Conservation (phyloP, 2,888 invertebrate species). For the Noctua comes region DNA sequence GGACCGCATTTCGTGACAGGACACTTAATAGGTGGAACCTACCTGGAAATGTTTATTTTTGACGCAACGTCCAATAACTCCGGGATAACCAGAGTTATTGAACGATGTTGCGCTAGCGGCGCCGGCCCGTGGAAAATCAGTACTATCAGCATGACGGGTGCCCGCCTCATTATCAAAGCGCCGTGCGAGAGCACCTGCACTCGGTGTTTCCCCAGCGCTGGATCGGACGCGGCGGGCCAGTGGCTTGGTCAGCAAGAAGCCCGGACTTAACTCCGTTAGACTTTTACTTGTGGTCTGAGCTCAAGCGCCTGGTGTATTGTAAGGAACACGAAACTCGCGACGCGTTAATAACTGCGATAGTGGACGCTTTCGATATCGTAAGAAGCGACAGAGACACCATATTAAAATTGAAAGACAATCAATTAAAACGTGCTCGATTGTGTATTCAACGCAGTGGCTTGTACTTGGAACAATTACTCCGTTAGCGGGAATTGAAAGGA, state of each 20-base stretch:
- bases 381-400: not conserved
- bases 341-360: constrained; percentile 12
- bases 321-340: constrained; percentile 11
- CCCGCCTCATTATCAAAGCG: constrained; percentile 11
- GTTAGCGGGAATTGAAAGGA: constrained; percentile 8
- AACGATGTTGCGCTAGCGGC: constrained; percentile 4
- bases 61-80: not conserved
- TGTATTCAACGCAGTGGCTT: not conserved
- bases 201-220: constrained; percentile 9
- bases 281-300: constrained; percentile 3
- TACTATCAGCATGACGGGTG: constrained; percentile 4
- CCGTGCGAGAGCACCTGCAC: constrained; percentile 4
- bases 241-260: constrained; percentile 1
- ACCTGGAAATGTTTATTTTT: not conserved
- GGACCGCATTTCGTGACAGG: constrained; percentile 15
- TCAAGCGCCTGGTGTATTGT: constrained; percentile 5
- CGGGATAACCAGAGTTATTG: not conserved
- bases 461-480: constrained; percentile 10
- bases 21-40: constrained; percentile 8
- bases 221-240: constrained; percentile 11
- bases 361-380: constrained; percentile 3
- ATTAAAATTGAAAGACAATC: not conserved
- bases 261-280: constrained; percentile 3
- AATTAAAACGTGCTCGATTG: constrained; percentile 1
- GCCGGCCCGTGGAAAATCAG: not conserved